phyloP scores from a whole-genome alignment of 2,113 vertebrate species.

The Pipa parva region DNA sequence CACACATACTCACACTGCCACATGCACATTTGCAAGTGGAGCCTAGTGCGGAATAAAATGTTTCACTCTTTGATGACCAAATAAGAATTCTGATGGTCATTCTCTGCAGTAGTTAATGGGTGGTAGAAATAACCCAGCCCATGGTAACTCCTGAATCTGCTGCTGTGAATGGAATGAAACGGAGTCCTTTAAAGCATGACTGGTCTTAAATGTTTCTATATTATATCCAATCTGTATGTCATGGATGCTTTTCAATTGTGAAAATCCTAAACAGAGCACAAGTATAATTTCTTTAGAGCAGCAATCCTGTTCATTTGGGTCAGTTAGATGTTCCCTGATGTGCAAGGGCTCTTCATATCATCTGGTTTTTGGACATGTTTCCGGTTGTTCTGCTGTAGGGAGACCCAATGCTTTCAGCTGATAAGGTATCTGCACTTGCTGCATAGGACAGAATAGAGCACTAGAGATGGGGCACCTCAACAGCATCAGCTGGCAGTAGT shows the following conservation, averaged over 20 bases:
- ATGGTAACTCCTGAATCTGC: no score
- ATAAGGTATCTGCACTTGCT: slow-evolving; percentile 73
- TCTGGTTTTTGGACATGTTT: slow-evolving; percentile 55
- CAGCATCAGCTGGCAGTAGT: slow-evolving; percentile 50
- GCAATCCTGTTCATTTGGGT: slow-evolving; percentile 1
- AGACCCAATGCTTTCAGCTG: slow-evolving; percentile 50
- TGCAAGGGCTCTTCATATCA: slow-evolving; percentile 24
- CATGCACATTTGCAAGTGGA: no score
- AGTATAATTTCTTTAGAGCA: slow-evolving; percentile 1
- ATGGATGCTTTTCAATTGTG: neutral
- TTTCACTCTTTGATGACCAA: no score
- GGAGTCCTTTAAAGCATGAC: neutral
- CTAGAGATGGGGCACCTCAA: slow-evolving; percentile 52
- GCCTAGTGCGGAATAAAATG: no score
- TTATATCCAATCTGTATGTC: neutral
- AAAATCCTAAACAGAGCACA: neutral
- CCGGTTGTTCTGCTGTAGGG: slow-evolving; percentile 64
- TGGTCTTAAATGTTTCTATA: neutral
- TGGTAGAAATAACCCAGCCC: no score
- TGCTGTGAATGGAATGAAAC: neutral
- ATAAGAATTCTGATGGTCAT: no score
- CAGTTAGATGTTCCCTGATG: neutral
- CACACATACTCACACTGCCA: neutral
- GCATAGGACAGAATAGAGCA: slow-evolving; percentile 46
- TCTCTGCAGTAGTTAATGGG: no score